A percentile compares a stretch with the other conserved stretches of the same genome.
These are phyloP conservation scores for Coleophora deauratella DNA, from an alignment of 2,888 invertebrate species.

Conservation along the genomic window DNA sequence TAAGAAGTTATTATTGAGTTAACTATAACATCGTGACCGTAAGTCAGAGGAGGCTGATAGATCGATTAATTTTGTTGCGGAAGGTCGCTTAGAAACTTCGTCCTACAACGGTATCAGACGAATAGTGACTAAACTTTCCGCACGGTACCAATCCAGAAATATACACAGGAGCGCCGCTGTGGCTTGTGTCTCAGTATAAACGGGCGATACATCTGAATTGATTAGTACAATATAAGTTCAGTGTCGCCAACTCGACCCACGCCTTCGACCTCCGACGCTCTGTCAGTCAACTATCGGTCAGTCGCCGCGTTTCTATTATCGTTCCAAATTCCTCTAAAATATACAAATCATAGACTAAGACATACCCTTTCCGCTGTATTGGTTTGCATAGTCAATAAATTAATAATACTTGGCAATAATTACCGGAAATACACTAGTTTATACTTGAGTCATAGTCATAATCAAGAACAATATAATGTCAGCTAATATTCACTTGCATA, in stretches of 20 bases:
- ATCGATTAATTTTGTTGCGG: slow-evolving; percentile 31
- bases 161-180: slow-evolving; percentile 44
- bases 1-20: background rate
- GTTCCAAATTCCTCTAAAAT: background rate
- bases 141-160: slow-evolving; percentile 73
- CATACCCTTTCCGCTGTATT: no score
- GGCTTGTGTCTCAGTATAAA: slow-evolving; percentile 15
- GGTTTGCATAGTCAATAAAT: no score
- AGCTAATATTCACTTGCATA: no score
- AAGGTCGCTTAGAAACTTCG: slow-evolving; percentile 49
- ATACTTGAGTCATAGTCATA: background rate
- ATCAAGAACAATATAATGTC: no score
- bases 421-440: slow-evolving; percentile 2
- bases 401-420: slow-evolving; percentile 1
- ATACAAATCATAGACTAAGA: background rate
- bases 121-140: slow-evolving; percentile 66
- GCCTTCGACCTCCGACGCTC: slow-evolving; percentile 1
- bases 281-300: background rate
- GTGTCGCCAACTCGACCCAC: slow-evolving; percentile 28
- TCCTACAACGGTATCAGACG: slow-evolving; percentile 34
- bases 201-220: slow-evolving; percentile 4
- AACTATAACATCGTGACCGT: no score
- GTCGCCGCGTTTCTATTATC: background rate
- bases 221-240: slow-evolving; percentile 25
- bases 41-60: no score